Base-by-base conservation (phyloP, 2,888 invertebrate genomes). In the Zaprionus lineosus region DNA sequence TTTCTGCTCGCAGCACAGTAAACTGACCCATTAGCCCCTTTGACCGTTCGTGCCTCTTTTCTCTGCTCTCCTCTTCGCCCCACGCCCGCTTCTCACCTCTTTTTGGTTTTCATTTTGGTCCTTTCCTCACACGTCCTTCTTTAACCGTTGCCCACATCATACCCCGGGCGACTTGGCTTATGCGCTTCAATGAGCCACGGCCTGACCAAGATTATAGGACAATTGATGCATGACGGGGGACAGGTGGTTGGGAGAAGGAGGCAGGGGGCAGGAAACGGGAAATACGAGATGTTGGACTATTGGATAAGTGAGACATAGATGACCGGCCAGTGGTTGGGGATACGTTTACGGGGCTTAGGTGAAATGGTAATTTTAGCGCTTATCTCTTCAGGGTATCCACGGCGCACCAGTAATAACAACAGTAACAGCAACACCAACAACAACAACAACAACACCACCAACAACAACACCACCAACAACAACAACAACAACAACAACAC, bases 311-410 rank as follows among this genome's bases (percentile, higher is more conserved):
- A n/a, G n/a, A n/a, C n/a, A n/a, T n/a, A n/a, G n/a, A n/a, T n/a
- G n/a, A n/a, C n/a, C n/a, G n/a, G n/a, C n/a, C n/a, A n/a, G n/a
- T n/a, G n/a, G n/a, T n/a, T 18, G 26, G 44, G 12, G 9, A 8
- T 8, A 11, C 8, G 12, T 28, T 34, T 39, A 33, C 7, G 29
- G 33, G 52, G n/a, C n/a, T 33, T 50, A 43, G 56, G 40, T 56
- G 55, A 62, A 60, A 73, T 76, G 74, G 77, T 75, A 75, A 75
- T 75, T 75, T 73, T 74, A 66, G 74, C 74, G 70, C 52, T 61
- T 63, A 70, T 66, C 70, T 63, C 53, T 53, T 58, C 44, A 26
- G 60, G 57, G 70, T 61, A 37, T 41, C 8, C 41, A 41, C 24
- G 28, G n/a, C 15, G n/a, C 24, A 24, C 24, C 24, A 24, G 8